Evolutionary conservation across 2,797 vertebrate species (phyloP).

Genomic region (Acridotheres tristis): DNA sequence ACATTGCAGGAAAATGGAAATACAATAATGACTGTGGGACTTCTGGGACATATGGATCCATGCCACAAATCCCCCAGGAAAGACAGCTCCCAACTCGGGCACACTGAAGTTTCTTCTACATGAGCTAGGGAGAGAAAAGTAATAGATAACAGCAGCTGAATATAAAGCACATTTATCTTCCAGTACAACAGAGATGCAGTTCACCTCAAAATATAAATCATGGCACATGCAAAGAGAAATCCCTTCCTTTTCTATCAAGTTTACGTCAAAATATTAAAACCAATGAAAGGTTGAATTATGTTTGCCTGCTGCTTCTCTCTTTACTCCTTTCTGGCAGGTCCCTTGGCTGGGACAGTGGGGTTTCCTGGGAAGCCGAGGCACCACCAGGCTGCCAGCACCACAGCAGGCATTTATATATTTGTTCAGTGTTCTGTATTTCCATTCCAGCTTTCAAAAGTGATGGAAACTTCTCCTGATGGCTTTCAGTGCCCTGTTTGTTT

Average conservation of each 20-base stretch:
- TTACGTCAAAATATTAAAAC: background rate
- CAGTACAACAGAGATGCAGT: background rate
- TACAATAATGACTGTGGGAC: background rate
- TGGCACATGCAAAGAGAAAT: background rate
- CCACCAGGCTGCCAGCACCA: background rate
- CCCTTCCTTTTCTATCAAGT: background rate
- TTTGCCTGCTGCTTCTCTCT: background rate
- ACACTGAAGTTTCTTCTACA: background rate
- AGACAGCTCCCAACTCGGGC: background rate
- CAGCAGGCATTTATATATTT: fast-evolving
- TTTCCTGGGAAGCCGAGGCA: background rate
- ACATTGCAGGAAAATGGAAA: constrained; percentile 3
- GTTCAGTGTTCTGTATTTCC: background rate
- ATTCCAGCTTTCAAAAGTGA: background rate
- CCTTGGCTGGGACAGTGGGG: background rate
- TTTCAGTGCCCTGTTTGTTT: background rate
- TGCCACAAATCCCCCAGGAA: constrained; percentile 20
- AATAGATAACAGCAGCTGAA: background rate
- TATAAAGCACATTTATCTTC: background rate
- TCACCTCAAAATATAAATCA: constrained; percentile 32
- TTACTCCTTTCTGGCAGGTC: background rate
- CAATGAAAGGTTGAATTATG: background rate
- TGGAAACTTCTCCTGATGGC: background rate
- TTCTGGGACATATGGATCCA: background rate
- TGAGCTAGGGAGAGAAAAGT: background rate